Base-by-base conservation (phyloP, 2,113 vertebrate genomes). In the zebrafish (Danio rerio) region DNA sequence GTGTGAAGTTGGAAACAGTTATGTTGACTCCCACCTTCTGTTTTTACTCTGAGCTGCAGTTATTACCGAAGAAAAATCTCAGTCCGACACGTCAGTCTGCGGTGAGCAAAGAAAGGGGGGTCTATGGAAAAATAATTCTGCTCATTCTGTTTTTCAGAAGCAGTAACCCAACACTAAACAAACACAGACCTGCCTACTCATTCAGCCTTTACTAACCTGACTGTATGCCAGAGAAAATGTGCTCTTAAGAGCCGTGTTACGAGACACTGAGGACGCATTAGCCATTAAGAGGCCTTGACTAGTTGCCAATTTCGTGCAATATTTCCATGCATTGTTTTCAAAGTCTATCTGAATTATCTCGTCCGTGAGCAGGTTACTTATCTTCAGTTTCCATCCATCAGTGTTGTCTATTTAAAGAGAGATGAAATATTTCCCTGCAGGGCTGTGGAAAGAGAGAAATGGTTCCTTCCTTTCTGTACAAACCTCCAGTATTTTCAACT, bases 101-200 rank as follows among this genome's bases (percentile, higher is more conserved):
- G 58, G 47, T 78, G 40, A 45, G 11, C 4, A 76, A 61, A 16
- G 78, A 79, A 50, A 81, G 61, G 81, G 49, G 47, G 49, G 47
- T 81, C 50, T 84, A 87, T 90, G 88, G 89, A 58, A 78, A 55
- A 85, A 55, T 88, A 85, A 80, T 79, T 76, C 63, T 62, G 21
- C 20, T 15, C 55, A 58, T 59, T 73, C 74, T 83, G 76, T 61
- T 74, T 81, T 62, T 88, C 80, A 88, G 82, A 81, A 55, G 63
- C 59, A 87, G 88, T 88, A 92, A 91, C 83, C 80, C 77, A 71
- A 91, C 55, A 87, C 91, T 90, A 76, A 88, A 81, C 88, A 92
- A 93, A 90, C 85, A 92, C 87, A 88, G 68, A n/a, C 79, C 78
- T 78, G 73, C 74, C 31, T 75, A 53, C 86, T 88, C 81, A 82